phyloP scores from a whole-genome alignment of 2,888 invertebrate genomes.

The Lasioglossum lativentre region DNA sequence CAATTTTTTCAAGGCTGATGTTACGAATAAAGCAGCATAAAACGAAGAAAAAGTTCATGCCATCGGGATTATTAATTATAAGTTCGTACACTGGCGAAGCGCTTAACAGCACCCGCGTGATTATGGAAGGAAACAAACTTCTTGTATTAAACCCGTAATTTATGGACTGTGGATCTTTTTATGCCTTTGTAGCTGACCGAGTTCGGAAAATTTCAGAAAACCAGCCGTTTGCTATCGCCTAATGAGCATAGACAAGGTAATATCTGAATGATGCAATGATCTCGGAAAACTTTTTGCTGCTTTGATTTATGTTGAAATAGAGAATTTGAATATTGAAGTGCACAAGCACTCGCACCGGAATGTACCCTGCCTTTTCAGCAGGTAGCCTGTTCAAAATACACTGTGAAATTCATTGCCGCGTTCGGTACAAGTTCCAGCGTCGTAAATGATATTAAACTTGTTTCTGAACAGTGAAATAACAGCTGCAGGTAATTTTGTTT shows the following conservation, averaged over 20 bases:
- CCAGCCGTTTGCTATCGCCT: neutral
- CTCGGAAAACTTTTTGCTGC: neutral
- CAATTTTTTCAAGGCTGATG: neutral
- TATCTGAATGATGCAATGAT: neutral
- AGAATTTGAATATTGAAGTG: neutral
- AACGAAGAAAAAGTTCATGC: neutral
- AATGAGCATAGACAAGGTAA: neutral
- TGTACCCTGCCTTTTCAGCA: neutral
- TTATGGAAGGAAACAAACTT: neutral
- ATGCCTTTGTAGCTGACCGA: neutral
- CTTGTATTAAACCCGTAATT: neutral
- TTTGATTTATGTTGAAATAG: neutral
- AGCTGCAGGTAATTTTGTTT: constrained; percentile 14
- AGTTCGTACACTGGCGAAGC: neutral
- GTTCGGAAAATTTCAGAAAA: neutral
- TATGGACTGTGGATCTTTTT: neutral
- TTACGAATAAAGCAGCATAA: neutral
- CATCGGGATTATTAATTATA: neutral
- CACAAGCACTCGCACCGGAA: neutral
- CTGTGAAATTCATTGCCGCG: constrained; percentile 20
- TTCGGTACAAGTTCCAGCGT: neutral
- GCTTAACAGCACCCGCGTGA: neutral
- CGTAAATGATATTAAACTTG: constrained; percentile 10
- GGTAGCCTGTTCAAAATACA: neutral
- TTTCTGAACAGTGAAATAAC: neutral